phyloP scores from a whole-genome alignment of 2,797 vertebrate species.

The Sebastes diploproa region DNA sequence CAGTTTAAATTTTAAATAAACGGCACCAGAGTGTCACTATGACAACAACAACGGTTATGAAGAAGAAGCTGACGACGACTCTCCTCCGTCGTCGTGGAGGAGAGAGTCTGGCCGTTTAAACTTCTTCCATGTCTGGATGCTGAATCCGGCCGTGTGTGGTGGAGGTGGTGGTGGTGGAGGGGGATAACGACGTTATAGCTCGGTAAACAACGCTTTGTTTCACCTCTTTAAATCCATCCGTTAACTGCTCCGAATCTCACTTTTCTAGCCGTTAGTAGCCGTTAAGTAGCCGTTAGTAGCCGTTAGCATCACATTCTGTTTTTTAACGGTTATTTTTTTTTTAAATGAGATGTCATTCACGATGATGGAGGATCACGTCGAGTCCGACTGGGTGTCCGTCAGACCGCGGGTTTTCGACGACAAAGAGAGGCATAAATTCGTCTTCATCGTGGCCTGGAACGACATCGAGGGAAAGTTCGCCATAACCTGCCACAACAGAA shows the following conservation, averaged over 20 bases:
- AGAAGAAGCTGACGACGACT: not conserved
- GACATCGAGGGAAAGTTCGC: conserved; percentile 95
- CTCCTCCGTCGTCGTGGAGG: not conserved
- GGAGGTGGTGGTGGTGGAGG: too few relatives aligned
- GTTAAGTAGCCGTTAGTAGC: too few relatives aligned
- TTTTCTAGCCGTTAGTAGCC: not conserved
- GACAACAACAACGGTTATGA: conserved; percentile 28
- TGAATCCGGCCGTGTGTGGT: not conserved
- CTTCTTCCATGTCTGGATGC: conserved; percentile 24
- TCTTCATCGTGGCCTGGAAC: conserved; percentile 97
- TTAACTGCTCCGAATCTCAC: not conserved
- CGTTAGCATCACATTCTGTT: conserved; percentile 21
- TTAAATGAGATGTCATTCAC: conserved; percentile 87
- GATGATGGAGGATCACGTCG: conserved; percentile 92
- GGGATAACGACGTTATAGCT: conserved; percentile 20
- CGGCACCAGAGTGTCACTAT: conserved; percentile 43
- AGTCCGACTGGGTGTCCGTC: conserved; percentile 97
- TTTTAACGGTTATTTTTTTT: conserved; percentile 4
- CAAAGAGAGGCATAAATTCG: conserved; percentile 92
- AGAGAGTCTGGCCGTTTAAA: conserved; percentile 7
- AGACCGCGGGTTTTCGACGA: conserved; percentile 93
- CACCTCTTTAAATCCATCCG: not conserved
- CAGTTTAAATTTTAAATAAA: not conserved
- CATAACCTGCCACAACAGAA: conserved; percentile 95
- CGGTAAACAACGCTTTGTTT: conserved; percentile 65